Evolutionary conservation across 2,113 vertebrate genomes (phyloP).

Genomic region (Irena cyanogastra): DNA sequence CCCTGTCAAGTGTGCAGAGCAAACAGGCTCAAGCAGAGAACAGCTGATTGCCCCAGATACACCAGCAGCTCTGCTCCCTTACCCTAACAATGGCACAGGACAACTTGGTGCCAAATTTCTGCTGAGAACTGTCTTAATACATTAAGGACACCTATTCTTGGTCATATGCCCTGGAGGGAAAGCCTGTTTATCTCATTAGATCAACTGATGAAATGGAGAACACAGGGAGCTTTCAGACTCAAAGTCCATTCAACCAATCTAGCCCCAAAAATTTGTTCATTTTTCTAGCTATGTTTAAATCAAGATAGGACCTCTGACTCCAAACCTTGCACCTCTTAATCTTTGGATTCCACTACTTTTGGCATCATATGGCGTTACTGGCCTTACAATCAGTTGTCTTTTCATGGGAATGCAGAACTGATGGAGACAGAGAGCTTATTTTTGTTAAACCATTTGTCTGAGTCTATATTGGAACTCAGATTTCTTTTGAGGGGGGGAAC

Average conservation of each 20-base stretch:
- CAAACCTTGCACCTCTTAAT: background rate
- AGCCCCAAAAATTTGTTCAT: background rate
- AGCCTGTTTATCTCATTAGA: background rate
- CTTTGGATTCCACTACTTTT: background rate
- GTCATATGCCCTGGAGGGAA: background rate
- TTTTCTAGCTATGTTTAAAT: background rate
- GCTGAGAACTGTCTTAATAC: background rate
- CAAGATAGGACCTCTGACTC: background rate
- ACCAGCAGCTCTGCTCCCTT: background rate
- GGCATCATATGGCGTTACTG: accelerated
- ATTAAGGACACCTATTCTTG: background rate
- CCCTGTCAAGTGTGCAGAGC: background rate
- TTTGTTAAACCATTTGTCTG: conserved; percentile 5
- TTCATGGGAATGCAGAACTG: background rate
- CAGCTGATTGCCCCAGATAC: background rate
- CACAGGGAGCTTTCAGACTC: background rate
- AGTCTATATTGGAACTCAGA: background rate
- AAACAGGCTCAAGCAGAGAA: background rate
- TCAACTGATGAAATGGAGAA: background rate
- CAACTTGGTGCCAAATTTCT: background rate
- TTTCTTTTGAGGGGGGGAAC: background rate
- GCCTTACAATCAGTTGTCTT: background rate
- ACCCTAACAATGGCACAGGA: background rate
- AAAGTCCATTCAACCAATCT: background rate
- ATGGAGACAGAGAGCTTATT: background rate